Evolutionary conservation across 1,140 invertebrate genomes (phyloP).

Genomic region (Prorops nasuta): DNA sequence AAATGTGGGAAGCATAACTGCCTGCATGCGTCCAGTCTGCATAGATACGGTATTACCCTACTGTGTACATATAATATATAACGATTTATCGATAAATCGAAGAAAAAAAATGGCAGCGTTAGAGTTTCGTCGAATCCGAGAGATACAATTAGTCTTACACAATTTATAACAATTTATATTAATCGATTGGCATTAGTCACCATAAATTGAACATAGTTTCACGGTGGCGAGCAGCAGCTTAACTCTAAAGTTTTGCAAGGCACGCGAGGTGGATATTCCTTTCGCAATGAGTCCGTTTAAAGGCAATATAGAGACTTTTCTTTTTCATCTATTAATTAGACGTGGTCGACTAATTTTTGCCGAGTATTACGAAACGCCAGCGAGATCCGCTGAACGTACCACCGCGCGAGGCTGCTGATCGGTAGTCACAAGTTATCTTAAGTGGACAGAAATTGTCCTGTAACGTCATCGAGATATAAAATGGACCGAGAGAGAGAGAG

Average conservation of each 20-base stretch:
- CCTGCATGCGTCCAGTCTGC: too few relatives aligned
- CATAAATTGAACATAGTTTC: conserved; percentile 31
- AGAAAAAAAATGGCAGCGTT: too few relatives aligned
- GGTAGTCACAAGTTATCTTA: conserved; percentile 12
- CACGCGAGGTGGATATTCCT: background rate
- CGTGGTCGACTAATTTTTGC: conserved; percentile 19
- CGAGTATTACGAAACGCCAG: conserved; percentile 13
- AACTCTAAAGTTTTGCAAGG: conserved; percentile 4
- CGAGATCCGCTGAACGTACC: background rate
- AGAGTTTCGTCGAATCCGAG: too few relatives aligned
- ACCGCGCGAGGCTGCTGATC: background rate
- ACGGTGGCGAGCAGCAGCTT: conserved; percentile 23
- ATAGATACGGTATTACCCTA: too few relatives aligned
- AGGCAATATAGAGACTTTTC: background rate
- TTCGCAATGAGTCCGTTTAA: background rate
- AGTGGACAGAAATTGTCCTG: conserved; percentile 19
- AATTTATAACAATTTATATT: conserved; percentile 35
- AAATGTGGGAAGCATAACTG: too few relatives aligned
- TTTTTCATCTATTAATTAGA: conserved; percentile 21
- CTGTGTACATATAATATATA: too few relatives aligned
- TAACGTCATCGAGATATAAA: background rate
- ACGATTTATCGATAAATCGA: too few relatives aligned
- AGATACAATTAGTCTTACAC: conserved; percentile 28
- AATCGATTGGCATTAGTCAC: conserved; percentile 27
- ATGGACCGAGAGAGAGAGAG: background rate